Evolutionary conservation across 2,113 vertebrate species (phyloP), one percentile per base, ranked within the genome.

Genomic region (Rhinoderma darwinii): DNA sequence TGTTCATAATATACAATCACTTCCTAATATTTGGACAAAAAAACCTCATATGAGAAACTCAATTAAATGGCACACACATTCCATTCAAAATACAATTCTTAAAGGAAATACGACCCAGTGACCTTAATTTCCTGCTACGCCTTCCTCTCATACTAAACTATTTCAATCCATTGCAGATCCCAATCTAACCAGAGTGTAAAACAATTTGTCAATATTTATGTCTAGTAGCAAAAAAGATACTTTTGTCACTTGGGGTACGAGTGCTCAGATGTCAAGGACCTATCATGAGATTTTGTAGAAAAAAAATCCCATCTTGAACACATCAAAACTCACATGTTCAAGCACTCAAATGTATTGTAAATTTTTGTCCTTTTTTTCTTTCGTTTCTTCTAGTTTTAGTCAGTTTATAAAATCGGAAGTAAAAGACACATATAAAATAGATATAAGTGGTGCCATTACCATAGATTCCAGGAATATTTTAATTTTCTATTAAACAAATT

Each of bases 111-210:
- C n/a, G 85, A 86, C 85, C 85, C 32, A 10, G 50, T 86, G 77
- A 86, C 85, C 85, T 86, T 77, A 86, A 86, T 86, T 86, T 86
- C 85, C 85, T 82, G 85, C 78, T 70, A 81, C 77, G 47, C 70
- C 51, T 80, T 81, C 76, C 61, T 73, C 66, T 74, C 74, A 72
- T 73, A 74, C 79, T 86, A 82, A 86, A 59, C 77, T 61, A 81
- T 63, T 59, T 82, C 44, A 79, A 54, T 81, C 66, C 84, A 80
- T 51, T 72, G 47, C 63, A 54, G 59, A 72, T 59, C 85, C 47
- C 35, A 86, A 86, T 86, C 37, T 72, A 81, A 81, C 74, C 63
- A 81, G 35, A 44, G 77, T 59, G 56, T 70, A 86, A 86, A 86
- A 86, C 85, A 82, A 82, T 86, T 73, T 79, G 77, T 86, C 80